These are phyloP conservation scores for Rattus rattus DNA, from an alignment of 2,113 vertebrate species.

Conservation along the genomic window DNA sequence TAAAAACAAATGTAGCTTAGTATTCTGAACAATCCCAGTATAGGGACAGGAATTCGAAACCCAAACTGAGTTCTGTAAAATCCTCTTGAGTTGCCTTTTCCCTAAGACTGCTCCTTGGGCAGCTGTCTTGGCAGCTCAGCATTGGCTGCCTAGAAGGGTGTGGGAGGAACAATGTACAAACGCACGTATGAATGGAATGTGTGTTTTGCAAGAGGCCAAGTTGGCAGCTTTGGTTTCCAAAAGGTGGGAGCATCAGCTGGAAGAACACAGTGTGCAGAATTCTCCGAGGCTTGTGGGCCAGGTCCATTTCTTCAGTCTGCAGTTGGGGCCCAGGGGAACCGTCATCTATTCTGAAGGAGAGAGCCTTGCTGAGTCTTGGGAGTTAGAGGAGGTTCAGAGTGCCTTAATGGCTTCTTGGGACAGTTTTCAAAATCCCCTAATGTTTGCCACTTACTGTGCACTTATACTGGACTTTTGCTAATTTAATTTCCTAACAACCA, in stretches of 20 bases:
- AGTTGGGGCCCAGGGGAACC: not conserved
- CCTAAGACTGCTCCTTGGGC: slow-evolving; percentile 37
- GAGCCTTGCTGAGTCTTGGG: not conserved
- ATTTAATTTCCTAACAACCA: not conserved
- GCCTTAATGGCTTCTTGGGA: not conserved
- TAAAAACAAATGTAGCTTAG: not conserved
- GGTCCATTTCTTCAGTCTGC: not conserved
- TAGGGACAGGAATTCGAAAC: not conserved
- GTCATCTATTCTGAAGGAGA: not conserved
- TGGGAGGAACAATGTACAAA: slow-evolving; percentile 79
- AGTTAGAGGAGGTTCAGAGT: not conserved
- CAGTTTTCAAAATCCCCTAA: not conserved
- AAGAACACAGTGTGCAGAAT: slow-evolving; percentile 65
- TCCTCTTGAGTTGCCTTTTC: not conserved
- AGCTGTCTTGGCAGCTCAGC: slow-evolving; percentile 71
- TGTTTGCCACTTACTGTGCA: not conserved
- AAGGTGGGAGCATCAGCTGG: slow-evolving; percentile 73
- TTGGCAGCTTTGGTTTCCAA: slow-evolving; percentile 76
- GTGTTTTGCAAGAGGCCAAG: slow-evolving; percentile 78
- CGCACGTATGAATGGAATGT: slow-evolving; percentile 80
- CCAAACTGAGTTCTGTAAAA: slow-evolving; percentile 22
- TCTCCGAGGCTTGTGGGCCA: slow-evolving; percentile 13
- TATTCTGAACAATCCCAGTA: not conserved
- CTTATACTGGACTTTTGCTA: not conserved
- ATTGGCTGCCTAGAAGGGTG: slow-evolving; percentile 69